phyloP scores from a whole-genome alignment of 2,113 vertebrate species.

The Elephas maximus region DNA sequence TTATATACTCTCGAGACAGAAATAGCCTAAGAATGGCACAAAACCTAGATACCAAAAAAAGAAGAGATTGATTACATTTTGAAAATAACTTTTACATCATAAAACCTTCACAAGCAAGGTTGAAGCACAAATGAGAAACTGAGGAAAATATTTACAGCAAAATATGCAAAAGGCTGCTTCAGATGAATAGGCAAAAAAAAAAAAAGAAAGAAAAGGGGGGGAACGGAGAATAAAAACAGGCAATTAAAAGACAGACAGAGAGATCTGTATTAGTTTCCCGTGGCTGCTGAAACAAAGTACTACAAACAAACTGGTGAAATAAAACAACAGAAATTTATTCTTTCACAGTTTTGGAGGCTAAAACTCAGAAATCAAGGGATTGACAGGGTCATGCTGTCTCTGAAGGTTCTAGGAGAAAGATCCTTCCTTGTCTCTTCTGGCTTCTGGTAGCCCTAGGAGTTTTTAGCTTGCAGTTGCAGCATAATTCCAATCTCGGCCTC shows the following conservation, averaged over 20 bases:
- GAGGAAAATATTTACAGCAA: too few species aligned
- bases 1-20: neutral
- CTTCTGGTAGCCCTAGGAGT: too few species aligned
- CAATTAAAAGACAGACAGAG: neutral
- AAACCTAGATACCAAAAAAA: neutral
- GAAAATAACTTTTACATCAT: neutral
- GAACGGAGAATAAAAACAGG: neutral
- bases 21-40: neutral
- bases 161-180: neutral
- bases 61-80: neutral
- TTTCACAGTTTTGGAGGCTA: too few species aligned
- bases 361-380: too few species aligned
- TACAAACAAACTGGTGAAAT: too few species aligned
- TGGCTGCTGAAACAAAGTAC: too few species aligned
- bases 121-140: neutral
- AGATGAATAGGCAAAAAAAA: neutral
- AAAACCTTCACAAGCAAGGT: neutral
- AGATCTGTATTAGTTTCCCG: neutral
- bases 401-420: too few species aligned
- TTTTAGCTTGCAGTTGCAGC: too few species aligned
- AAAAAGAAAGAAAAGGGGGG: neutral
- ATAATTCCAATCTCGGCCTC: too few species aligned
- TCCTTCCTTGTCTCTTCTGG: too few species aligned
- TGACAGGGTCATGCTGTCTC: too few species aligned
- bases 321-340: too few species aligned